Evolutionary conservation across 2,888 invertebrate species (phyloP).

Genomic region (Lepidochrysops patricia): DNA sequence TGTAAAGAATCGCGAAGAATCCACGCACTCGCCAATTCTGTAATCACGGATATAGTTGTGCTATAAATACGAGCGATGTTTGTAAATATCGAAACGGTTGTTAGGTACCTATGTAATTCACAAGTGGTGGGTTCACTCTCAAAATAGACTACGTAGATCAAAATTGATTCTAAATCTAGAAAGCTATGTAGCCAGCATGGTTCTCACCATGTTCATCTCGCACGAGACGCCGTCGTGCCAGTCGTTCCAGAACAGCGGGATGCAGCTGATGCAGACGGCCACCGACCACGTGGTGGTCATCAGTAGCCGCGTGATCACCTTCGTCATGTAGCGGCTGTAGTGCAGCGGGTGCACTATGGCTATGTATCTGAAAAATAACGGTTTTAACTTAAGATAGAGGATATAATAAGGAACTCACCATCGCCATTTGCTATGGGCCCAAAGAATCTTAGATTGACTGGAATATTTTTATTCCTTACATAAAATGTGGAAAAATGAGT

Average conservation of each 20-base stretch:
- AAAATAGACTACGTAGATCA: no score
- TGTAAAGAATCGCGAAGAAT: background rate
- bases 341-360: slow-evolving; percentile 86
- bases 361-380: slow-evolving; percentile 72
- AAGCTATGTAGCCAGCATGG: no score
- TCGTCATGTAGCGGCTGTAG: slow-evolving; percentile 85
- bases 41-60: background rate
- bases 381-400: no score
- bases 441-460: no score
- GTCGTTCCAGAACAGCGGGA: slow-evolving; percentile 86
- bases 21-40: background rate
- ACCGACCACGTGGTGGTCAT: slow-evolving; percentile 80
- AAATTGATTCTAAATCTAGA: no score
- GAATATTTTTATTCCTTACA: no score
- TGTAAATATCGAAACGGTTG: background rate
- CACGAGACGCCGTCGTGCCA: slow-evolving; percentile 78
- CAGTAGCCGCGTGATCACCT: slow-evolving; percentile 75
- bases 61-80: background rate
- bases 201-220: slow-evolving; percentile 78
- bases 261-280: slow-evolving; percentile 78
- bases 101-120: background rate
- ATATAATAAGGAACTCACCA: no score
- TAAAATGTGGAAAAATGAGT: no score
- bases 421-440: no score
- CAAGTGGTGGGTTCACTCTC: background rate